Percentiles rank a stretch among this genome's conserved stretches.
phyloP scores from a whole-genome alignment of 2,797 vertebrate genomes.

The Muraenolepis orangiensis region DNA sequence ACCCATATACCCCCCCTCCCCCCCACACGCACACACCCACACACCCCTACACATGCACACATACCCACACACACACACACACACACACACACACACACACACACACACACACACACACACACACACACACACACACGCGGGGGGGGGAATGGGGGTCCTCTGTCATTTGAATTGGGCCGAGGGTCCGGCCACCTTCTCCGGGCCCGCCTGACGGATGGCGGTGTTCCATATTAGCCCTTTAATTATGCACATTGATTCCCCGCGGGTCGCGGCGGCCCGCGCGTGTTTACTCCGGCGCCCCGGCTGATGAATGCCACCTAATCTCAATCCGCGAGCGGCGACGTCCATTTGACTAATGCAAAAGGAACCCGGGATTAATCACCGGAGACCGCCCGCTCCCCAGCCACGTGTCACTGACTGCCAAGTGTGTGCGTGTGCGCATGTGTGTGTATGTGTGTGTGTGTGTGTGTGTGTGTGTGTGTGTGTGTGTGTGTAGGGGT shows the following conservation, averaged over 20 bases:
- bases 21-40: conserved; percentile 8
- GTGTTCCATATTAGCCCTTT: conserved; percentile 71
- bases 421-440: too few species aligned
- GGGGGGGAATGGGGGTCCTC: too few species aligned
- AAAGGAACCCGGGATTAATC: conserved; percentile 68
- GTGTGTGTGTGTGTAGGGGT: background rate
- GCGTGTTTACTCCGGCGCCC: conserved; percentile 25
- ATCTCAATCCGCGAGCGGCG: conserved; percentile 69
- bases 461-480: background rate
- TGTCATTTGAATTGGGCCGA: conserved; percentile 31
- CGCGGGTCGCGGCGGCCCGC: conserved; percentile 25
- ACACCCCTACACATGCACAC: too few species aligned
- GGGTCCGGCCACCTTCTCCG: conserved; percentile 39
- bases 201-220: conserved; percentile 61
- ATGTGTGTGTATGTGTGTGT: background rate
- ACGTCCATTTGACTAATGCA: conserved; percentile 74
- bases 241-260: conserved; percentile 78
- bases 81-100: too few species aligned
- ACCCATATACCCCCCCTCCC: too few species aligned
- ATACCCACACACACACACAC: too few species aligned
- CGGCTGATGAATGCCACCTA: conserved; percentile 76
- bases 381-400: conserved; percentile 18
- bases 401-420: background rate
- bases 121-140: conserved; percentile 6
- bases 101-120: too few species aligned